Conservation (phyloP, 2,888 invertebrate species). For the Liopterus haemorrhoidalis region DNA sequence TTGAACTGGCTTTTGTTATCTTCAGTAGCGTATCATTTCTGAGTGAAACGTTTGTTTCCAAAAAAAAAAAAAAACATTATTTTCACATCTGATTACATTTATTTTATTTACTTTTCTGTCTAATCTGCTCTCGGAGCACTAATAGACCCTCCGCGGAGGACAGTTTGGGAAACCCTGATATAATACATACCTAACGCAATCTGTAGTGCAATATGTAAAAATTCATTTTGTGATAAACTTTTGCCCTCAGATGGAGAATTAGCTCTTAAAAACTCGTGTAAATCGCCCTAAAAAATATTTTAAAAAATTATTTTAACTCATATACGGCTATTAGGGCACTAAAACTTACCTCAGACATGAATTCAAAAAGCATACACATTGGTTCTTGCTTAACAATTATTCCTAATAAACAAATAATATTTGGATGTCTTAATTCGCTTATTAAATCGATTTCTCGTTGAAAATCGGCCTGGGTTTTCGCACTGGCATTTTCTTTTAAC, state of each 20-base stretch:
- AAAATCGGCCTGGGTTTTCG: conserved; percentile 88
- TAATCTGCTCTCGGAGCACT: no score
- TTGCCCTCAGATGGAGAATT: conserved; percentile 83
- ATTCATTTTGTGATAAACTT: conserved; percentile 73
- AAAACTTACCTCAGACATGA: conserved; percentile 68
- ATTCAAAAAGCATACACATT: conserved; percentile 94
- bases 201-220: conserved; percentile 85
- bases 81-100: no score
- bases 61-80: no score
- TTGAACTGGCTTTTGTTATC: no score
- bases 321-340: background rate
- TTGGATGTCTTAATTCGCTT: conserved; percentile 89
- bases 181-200: conserved; percentile 70
- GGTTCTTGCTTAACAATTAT: conserved; percentile 86
- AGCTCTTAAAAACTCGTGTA: conserved; percentile 90
- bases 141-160: no score
- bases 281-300: conserved; percentile 64
- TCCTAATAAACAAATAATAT: conserved; percentile 91
- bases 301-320: background rate
- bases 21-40: no score
- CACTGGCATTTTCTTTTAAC: conserved; percentile 84
- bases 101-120: no score
- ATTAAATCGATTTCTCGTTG: conserved; percentile 90
- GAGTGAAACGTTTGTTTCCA: no score
- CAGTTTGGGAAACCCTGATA: conserved; percentile 27